Evolutionary conservation across 2,888 invertebrate genomes (phyloP), one percentile per base, ranked within the genome.

Genomic region (Ophion costatus): DNA sequence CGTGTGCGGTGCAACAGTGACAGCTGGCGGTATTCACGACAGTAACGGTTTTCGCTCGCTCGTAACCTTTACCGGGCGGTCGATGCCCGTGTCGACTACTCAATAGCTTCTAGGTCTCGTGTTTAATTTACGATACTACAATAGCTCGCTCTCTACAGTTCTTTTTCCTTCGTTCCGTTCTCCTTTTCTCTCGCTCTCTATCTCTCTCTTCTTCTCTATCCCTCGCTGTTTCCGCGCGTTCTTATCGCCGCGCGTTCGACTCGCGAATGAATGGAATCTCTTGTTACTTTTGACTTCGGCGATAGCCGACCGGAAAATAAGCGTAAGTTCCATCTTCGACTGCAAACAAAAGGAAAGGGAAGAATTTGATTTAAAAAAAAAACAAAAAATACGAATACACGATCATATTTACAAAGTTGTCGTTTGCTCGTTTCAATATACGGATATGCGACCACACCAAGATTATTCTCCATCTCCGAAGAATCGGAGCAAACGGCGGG

Each of bases 21-120:
- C 89, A 89, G 89, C 89, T 90, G 89, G 74, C 87, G 89, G 87
- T 89, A 89, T 88, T 88, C 89, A 88, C 88, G 74, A 51, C 87
- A 86, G 86, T 87, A 87, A 87, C 83, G 81, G 69, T 82, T 82
- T 83, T 82, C 87, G 83, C 86, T 88, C 88, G 88, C 88, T 89
- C 88, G 89, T 90, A 90, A 90, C 90, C 90, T 90, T 90, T 89
- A 89, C 84, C 80, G 79, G 84, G 87, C 89, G 89, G 89, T 90
- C 90, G 89, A 89, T 90, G 89, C 87, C 89, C 89, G 88, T 89
- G 88, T 88, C 88, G 87, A 74, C 87, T 88, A 88, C 86, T 87
- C 86, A 81, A 88, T 88, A 84, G 85, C 88, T 89, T 89, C 89
- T 89, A 88, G 89, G 89, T 89, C 89, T 89, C 86, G 82, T 88